A percentile compares a stretch with the other conserved stretches of the same genome.
These are phyloP conservation scores for Cryptops parisi DNA, from an alignment of 2,888 invertebrate genomes.

Conservation along the genomic window DNA sequence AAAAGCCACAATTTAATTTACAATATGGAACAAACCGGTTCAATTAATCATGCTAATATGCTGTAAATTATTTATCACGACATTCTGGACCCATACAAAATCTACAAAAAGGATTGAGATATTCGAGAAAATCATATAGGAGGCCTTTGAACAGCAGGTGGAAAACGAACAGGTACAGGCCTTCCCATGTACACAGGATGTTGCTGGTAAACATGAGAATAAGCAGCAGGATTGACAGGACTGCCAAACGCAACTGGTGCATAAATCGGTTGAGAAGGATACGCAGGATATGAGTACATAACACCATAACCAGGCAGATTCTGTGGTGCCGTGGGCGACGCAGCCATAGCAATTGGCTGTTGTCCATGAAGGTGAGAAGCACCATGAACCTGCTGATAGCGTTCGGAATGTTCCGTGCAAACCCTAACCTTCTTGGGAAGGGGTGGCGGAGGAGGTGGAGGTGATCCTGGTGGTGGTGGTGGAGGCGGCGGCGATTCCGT, in stretches of 20 bases:
- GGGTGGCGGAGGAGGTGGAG: slow-evolving; percentile 19
- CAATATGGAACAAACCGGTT: too few species aligned
- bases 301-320: slow-evolving; percentile 16
- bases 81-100: too few species aligned
- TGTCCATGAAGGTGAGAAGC: slow-evolving; percentile 11
- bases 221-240: slow-evolving; percentile 1
- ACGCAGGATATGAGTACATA: slow-evolving; percentile 17
- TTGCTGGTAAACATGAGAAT: slow-evolving; percentile 15
- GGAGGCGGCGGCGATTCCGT: slow-evolving; percentile 16
- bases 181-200: slow-evolving; percentile 10
- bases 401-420: not conserved
- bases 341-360: slow-evolving; percentile 6
- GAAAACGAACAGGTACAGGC: not conserved
- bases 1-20: too few species aligned
- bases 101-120: too few species aligned
- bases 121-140: too few species aligned
- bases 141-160: not conserved
- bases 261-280: slow-evolving; percentile 18
- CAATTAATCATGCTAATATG: too few species aligned
- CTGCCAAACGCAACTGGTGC: slow-evolving; percentile 13
- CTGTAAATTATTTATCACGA: too few species aligned
- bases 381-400: slow-evolving; percentile 8
- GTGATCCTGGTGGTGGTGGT: slow-evolving; percentile 16
- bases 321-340: not conserved
- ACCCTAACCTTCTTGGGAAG: slow-evolving; percentile 14